A percentile compares a stretch with the other conserved stretches of the same genome.
Conservation (phyloP, 2,888 invertebrate species). For the Stramonita haemastoma region DNA sequence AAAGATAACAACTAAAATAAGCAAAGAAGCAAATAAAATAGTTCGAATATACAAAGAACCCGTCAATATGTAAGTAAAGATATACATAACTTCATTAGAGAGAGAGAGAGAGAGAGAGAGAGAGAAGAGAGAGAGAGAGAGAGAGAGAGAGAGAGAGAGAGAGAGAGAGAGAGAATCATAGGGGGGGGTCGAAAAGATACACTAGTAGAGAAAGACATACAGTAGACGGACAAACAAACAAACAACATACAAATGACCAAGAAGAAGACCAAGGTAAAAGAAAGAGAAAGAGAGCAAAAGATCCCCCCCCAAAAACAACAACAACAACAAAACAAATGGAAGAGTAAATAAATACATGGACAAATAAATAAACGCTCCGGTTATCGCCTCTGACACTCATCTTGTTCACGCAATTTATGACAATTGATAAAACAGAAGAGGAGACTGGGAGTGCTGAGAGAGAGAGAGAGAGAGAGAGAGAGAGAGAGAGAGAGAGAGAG, state of each 20-base stretch:
- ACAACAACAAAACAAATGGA: not conserved
- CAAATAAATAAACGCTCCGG: not conserved
- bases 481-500: conserved; percentile 1
- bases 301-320: no score
- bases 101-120: no score
- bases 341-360: conserved; percentile 20
- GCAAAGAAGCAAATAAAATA: no score
- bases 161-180: not conserved
- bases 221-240: not conserved
- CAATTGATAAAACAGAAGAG: no score
- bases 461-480: no score
- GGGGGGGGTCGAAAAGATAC: not conserved
- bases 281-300: not conserved
- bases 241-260: not conserved
- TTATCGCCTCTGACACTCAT: no score
- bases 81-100: no score
- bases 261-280: not conserved
- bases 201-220: not conserved
- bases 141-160: not conserved
- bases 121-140: not conserved
- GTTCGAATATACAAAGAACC: no score
- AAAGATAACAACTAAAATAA: no score
- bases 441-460: not conserved
- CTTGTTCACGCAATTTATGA: no score
- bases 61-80: no score